Conservation (phyloP, 1,140 invertebrate species). For the Arctopsyche grandis region DNA sequence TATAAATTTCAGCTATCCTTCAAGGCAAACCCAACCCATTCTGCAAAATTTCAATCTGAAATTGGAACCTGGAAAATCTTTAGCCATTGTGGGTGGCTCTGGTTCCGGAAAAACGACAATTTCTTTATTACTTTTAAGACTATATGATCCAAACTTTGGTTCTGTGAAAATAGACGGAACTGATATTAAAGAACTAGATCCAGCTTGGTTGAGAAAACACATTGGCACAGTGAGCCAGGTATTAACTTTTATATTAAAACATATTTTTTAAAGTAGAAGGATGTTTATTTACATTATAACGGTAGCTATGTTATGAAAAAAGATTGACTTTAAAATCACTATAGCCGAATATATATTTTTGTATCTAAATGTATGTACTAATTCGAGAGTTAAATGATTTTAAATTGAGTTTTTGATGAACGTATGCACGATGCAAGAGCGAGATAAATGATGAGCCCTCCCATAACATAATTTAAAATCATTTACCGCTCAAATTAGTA, state of each 20-base stretch:
- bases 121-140: slow-evolving; percentile 77
- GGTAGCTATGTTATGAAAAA: too few relatives aligned
- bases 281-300: too few relatives aligned
- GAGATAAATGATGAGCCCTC: too few relatives aligned
- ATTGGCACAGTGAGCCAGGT: slow-evolving; percentile 85
- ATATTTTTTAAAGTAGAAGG: too few relatives aligned
- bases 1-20: slow-evolving; percentile 80
- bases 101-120: slow-evolving; percentile 90
- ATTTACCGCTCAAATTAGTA: too few relatives aligned
- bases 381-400: too few relatives aligned
- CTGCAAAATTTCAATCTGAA: slow-evolving; percentile 76
- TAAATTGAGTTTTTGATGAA: too few relatives aligned
- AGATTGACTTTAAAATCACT: too few relatives aligned
- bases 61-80: slow-evolving; percentile 76
- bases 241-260: slow-evolving; percentile 37
- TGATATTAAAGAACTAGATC: slow-evolving; percentile 73
- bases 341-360: too few relatives aligned
- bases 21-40: slow-evolving; percentile 71
- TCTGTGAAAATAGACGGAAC: slow-evolving; percentile 73
- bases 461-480: too few relatives aligned
- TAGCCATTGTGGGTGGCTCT: slow-evolving; percentile 85
- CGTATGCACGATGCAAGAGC: too few relatives aligned
- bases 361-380: too few relatives aligned
- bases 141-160: slow-evolving; percentile 84
- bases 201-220: slow-evolving; percentile 75